Evolutionary conservation across 2,888 invertebrate genomes (phyloP), one percentile per base, ranked within the genome.

Genomic region (Heteropelma amictum): DNA sequence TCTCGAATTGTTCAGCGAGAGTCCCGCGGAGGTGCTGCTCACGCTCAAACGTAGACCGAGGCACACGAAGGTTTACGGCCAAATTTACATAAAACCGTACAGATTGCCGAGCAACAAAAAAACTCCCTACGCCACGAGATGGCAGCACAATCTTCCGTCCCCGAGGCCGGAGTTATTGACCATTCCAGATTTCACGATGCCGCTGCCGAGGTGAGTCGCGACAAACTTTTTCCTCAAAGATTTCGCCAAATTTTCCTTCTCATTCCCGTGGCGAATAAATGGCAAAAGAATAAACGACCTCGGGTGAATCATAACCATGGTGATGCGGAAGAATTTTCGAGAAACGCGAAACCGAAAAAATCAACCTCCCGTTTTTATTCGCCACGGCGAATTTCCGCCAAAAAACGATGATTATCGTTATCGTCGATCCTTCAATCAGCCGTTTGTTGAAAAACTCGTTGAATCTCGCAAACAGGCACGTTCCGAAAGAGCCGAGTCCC

Each of bases 41-140:
- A 95, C 96, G 0, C 89, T 97, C 45, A 96, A 97, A 88, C 95
- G 96, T 85, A 90, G 96, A 10, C 97, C 97, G 0, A 92, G 94
- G 45, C 96, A 96, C 83, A 95, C 94, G 19, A 94, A 94, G 88
- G 93, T 95, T 38, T 94, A 94, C 82, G 95, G 95, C 0, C 93
- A 93, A 84, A 93, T 94, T 83, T 93, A 93, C 82, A 92, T 93
- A 89, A 92, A 94, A 84, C 95, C 94, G 0, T 94, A 94, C 85
- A 90, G 94, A 56, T 88, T 94, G 81, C 94, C 94, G 6, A 94
- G 94, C 84, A 93, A 93, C 85, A 94, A 94, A 81, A 91, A 93
- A 63, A 92, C 92, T 0, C 91, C 93, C 47, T 92, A 93, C 83
- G 90, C 91, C 38, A 84, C 87, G 17, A 90, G 93, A 78, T 93